Percentiles rank a stretch among this genome's conserved stretches.
Conservation (phyloP, 2,888 invertebrate species). For the Boloria euphrosyne region DNA sequence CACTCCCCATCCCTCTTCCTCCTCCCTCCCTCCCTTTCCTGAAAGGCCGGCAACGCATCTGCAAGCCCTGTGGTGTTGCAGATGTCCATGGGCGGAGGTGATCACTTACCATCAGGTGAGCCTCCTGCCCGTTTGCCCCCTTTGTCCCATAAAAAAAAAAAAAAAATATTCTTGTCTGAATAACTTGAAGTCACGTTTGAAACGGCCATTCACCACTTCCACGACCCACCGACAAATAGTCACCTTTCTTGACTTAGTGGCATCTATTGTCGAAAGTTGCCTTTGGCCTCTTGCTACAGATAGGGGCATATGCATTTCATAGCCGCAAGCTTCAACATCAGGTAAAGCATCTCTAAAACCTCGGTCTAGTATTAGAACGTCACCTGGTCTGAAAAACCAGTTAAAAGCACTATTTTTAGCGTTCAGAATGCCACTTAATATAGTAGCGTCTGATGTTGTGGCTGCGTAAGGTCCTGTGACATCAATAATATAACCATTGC, state of each 20-base stretch:
- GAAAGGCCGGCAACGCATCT: no score
- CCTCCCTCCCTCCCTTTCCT: no score
- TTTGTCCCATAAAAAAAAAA: no score
- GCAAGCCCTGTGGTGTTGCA: no score
- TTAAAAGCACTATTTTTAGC: neutral
- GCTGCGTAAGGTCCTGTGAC: constrained; percentile 30
- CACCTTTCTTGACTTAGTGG: constrained; percentile 28
- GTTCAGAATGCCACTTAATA: constrained; percentile 1
- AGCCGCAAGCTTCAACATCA: no score
- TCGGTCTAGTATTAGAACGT: constrained; percentile 29
- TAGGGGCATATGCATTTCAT: no score
- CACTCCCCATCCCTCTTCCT: no score
- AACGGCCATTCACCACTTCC: constrained; percentile 35
- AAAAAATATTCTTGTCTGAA: constrained; percentile 19
- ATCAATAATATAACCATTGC: constrained; percentile 35
- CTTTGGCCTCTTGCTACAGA: no score
- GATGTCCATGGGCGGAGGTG: no score
- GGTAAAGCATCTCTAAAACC: no score
- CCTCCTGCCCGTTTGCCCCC: no score
- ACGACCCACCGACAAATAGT: constrained; percentile 34
- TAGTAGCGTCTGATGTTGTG: constrained; percentile 30
- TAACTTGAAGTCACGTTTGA: constrained; percentile 36
- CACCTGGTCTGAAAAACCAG: constrained; percentile 26
- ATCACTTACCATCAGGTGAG: no score
- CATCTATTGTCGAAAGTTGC: constrained; percentile 26